Conservation (phyloP, 2,888 invertebrate genomes). For the Tribolium freemani region DNA sequence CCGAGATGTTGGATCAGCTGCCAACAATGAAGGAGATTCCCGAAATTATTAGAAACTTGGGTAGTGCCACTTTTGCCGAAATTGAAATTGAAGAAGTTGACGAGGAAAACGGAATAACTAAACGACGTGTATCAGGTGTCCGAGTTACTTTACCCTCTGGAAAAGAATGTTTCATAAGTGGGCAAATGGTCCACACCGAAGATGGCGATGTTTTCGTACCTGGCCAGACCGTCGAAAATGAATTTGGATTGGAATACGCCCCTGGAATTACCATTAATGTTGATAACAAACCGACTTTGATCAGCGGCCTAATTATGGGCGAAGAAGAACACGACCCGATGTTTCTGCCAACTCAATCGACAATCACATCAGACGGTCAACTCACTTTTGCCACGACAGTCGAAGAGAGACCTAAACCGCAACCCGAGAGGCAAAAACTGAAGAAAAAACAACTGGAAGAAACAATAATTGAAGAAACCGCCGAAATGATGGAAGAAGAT, state of each 20-base stretch:
- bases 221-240: constrained; percentile 81
- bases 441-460: constrained; percentile 46
- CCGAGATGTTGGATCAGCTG: constrained; percentile 71
- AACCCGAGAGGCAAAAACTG: constrained; percentile 55
- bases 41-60: constrained; percentile 74
- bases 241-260: constrained; percentile 77
- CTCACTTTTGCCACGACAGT: constrained; percentile 64
- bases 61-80: constrained; percentile 72
- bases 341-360: constrained; percentile 80
- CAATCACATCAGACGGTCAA: constrained; percentile 71
- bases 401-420: constrained; percentile 63
- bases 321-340: constrained; percentile 74
- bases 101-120: constrained; percentile 45
- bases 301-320: constrained; percentile 81
- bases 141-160: constrained; percentile 73
- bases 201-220: constrained; percentile 81
- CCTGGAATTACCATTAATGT: constrained; percentile 81
- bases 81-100: constrained; percentile 67
- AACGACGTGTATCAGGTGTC: constrained; percentile 61
- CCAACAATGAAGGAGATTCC: constrained; percentile 77
- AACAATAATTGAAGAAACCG: constrained; percentile 46
- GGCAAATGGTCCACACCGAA: constrained; percentile 80
- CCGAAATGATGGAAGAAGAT: constrained; percentile 44
- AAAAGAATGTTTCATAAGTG: constrained; percentile 79
- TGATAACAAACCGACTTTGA: constrained; percentile 76